phyloP scores from a whole-genome alignment of 1,140 invertebrate genomes.

The Drosophila tropicalis region DNA sequence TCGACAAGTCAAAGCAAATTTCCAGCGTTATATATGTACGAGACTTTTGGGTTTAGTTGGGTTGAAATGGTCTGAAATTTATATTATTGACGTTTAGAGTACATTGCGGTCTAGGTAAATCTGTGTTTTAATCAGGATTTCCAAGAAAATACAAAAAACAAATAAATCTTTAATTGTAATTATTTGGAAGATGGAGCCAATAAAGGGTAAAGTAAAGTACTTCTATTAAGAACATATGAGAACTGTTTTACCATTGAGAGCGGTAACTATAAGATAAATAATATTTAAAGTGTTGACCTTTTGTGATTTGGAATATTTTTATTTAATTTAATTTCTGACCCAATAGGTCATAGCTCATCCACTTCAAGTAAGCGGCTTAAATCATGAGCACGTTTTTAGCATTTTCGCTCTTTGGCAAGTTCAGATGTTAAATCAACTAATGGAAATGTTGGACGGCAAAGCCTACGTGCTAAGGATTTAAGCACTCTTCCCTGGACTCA shows the following conservation, averaged over 20 bases:
- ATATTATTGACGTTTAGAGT: neutral
- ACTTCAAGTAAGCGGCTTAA: constrained; percentile 53
- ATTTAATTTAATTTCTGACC: constrained; percentile 41
- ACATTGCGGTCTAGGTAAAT: no score
- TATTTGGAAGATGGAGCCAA: no score
- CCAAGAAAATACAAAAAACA: no score
- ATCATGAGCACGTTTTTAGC: constrained; percentile 41
- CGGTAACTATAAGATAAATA: no score
- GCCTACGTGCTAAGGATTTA: constrained; percentile 49
- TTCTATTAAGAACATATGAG: no score
- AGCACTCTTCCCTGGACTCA: constrained; percentile 6
- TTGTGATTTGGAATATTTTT: constrained; percentile 11
- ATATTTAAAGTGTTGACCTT: neutral
- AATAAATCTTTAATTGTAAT: no score
- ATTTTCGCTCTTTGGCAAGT: constrained; percentile 41
- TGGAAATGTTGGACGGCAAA: constrained; percentile 36
- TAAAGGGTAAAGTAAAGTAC: no score
- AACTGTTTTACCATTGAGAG: no score
- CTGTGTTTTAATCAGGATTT: no score
- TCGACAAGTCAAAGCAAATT: constrained; percentile 42
- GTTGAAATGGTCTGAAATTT: neutral
- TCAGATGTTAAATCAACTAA: constrained; percentile 66
- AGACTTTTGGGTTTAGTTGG: neutral
- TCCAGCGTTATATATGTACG: neutral
- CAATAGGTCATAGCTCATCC: neutral